Conservation (phyloP, 2,113 vertebrate genomes). For the Xiphophorus maculatus region DNA sequence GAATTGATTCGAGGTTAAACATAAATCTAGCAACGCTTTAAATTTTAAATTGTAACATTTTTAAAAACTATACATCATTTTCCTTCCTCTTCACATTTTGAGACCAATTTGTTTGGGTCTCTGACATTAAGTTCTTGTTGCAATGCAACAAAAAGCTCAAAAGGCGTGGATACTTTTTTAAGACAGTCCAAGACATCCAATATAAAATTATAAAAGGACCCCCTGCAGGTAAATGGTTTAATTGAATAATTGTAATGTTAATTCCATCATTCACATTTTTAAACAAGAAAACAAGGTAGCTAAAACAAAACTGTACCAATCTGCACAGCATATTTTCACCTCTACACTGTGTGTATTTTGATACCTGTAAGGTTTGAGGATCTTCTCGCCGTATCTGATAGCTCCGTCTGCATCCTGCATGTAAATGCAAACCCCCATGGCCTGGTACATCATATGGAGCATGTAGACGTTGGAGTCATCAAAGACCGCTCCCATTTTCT, state of each 20-base stretch:
- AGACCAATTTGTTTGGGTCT: neutral
- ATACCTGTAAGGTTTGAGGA: slow-evolving; percentile 91
- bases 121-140: neutral
- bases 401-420: slow-evolving; percentile 88
- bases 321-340: no score
- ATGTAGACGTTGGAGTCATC: slow-evolving; percentile 92
- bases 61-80: neutral
- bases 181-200: neutral
- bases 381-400: slow-evolving; percentile 88
- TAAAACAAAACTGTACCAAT: neutral
- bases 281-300: neutral
- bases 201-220: neutral
- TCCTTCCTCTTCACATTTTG: neutral
- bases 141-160: neutral
- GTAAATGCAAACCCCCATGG: slow-evolving; percentile 95
- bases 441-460: slow-evolving; percentile 98
- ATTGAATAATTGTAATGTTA: neutral
- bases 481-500: slow-evolving; percentile 91
- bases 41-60: no score
- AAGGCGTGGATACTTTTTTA: neutral
- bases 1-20: no score
- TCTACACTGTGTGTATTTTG: no score
- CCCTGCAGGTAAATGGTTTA: neutral
- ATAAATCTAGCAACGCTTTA: no score
- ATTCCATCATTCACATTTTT: neutral